Base-by-base conservation (phyloP, 2,113 vertebrate genomes). In the Pygoscelis antarcticus region DNA sequence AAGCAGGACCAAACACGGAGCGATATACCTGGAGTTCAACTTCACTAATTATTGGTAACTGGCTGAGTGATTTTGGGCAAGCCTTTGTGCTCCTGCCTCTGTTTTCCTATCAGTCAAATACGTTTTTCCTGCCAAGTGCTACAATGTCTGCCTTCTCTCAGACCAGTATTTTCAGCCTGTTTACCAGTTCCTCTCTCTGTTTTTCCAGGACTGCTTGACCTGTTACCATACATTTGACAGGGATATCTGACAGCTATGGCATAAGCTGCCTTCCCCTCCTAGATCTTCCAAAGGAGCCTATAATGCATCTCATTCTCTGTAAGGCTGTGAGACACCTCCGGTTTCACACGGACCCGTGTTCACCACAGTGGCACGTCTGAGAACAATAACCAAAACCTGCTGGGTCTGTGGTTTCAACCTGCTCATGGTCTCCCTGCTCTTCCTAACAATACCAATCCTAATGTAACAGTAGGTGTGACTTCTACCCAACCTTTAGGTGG, bases 61-160 rank as follows among this genome's bases (percentile, higher is more conserved):
- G 66, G 30, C 47, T 71, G 76, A 84, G 27, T 40, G 78, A 95
- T 82, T 92, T 54, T 95, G 80, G 44, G 55, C 18, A 89, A 92
- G 27, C 23, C 5, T 80, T n/a, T 84, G 69, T 2, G 6, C 22
- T 81, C 30, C 47, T 92, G 52, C 51, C 29, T 78, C 49, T 93
- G 55, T 87, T 89, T 93, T 89, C 65, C 22, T 78, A 51, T 66
- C 58, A 72, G 54, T 91, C 51, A 92, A 82, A 72, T 30, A 20
- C 1, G 6, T 2, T 90, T 94, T 93, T 96, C 64, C 57, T 81
- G 51, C 29, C 1, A 16, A 75, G 21, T 29, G 13, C 14, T 81
- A 15, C 10, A 5, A 70, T 46, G 2, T 30, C 46, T 94, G 23
- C 23, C 42, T 92, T 80, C n/a, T 90, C 55, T 80, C 36, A 62